Evolutionary conservation across 2,113 vertebrate species (phyloP).

Genomic region (Leiothrix lutea): DNA sequence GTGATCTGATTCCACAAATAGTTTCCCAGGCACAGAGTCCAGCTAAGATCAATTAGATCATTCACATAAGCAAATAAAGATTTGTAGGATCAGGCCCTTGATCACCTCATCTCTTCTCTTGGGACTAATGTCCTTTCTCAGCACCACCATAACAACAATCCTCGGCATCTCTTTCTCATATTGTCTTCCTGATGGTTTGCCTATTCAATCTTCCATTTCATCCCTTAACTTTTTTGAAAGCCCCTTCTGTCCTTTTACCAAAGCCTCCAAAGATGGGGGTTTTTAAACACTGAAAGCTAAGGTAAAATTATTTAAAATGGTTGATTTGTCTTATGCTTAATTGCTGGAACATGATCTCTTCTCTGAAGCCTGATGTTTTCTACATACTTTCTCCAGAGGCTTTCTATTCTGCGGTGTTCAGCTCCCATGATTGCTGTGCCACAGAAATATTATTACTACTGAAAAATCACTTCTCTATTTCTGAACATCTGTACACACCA

Average conservation of each 20-base stretch:
- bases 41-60: conserved; percentile 32
- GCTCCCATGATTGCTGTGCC: neutral
- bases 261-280: neutral
- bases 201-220: neutral
- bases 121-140: neutral
- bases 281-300: neutral
- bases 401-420: neutral
- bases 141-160: neutral
- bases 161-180: neutral
- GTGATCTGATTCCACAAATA: conserved; percentile 19
- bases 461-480: neutral
- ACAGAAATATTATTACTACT: neutral
- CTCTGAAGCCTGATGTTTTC: neutral
- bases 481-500: neutral
- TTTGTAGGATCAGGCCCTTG: conserved; percentile 16
- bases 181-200: neutral
- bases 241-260: neutral
- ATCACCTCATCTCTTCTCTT: neutral
- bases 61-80: conserved; percentile 40
- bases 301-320: neutral
- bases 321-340: neutral
- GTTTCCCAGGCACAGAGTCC: conserved; percentile 6
- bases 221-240: neutral
- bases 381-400: neutral
- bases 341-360: neutral